Percentiles rank a stretch among this genome's conserved stretches.
phyloP scores from a whole-genome alignment of 2,888 invertebrate genomes.

The Epistrophe eligans region DNA sequence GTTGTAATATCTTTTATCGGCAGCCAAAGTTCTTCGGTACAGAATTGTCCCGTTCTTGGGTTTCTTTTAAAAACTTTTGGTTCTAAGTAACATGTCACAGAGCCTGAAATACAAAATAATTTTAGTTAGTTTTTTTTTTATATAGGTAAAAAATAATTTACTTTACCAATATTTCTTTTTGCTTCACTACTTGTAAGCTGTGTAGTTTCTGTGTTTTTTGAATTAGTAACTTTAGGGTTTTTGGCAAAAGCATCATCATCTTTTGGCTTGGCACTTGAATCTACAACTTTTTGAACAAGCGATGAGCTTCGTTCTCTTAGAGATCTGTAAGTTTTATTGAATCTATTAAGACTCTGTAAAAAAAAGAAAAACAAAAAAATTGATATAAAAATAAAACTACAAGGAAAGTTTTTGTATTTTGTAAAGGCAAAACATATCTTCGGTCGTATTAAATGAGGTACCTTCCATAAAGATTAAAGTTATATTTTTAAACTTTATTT shows the following conservation, averaged over 20 bases:
- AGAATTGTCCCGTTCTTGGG: slow-evolving; percentile 79
- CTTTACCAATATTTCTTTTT: slow-evolving; percentile 82
- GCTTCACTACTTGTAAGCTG: slow-evolving; percentile 82
- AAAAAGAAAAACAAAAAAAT: slow-evolving; percentile 65
- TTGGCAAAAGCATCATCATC: slow-evolving; percentile 48
- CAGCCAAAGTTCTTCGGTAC: slow-evolving; percentile 83
- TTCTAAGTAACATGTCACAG: slow-evolving; percentile 84
- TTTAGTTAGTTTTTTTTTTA: neutral
- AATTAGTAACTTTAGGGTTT: slow-evolving; percentile 15
- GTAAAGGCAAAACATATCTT: no score
- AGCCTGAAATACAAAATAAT: slow-evolving; percentile 78
- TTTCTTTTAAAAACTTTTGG: slow-evolving; percentile 83
- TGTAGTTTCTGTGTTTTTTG: slow-evolving; percentile 77
- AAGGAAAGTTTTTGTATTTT: no score
- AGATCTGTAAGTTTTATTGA: slow-evolving; percentile 83
- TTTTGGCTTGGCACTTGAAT: slow-evolving; percentile 55
- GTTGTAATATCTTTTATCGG: slow-evolving; percentile 83
- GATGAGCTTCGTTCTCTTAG: slow-evolving; percentile 82
- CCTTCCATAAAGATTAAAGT: no score
- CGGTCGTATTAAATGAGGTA: no score
- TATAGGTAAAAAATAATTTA: neutral
- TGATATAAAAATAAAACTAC: neutral
- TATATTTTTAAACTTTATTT: no score
- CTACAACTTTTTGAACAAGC: slow-evolving; percentile 81
- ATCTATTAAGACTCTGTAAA: slow-evolving; percentile 82